Evolutionary conservation across 2,113 vertebrate species (phyloP).

Genomic region (Chionis minor): DNA sequence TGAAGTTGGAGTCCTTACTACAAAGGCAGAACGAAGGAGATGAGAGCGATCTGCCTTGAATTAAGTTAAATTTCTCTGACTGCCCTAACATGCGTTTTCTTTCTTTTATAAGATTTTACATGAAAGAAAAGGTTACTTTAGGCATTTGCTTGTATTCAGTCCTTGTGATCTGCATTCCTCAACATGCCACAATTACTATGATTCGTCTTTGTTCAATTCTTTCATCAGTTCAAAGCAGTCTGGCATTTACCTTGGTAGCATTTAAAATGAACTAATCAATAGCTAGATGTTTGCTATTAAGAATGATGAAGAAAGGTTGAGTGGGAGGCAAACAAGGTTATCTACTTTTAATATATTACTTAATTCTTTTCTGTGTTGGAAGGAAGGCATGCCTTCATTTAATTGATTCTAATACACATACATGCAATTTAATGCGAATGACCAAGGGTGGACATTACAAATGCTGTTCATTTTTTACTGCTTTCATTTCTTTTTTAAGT

Average conservation of each 20-base stretch:
- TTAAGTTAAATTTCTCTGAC: slow-evolving; percentile 14
- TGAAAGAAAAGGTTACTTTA: neutral
- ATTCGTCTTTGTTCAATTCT: slow-evolving; percentile 69
- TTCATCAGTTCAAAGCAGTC: slow-evolving; percentile 69
- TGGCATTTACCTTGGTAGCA: slow-evolving; percentile 68
- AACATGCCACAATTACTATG: neutral
- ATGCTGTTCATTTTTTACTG: neutral
- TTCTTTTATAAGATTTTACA: neutral
- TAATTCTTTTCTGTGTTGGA: neutral
- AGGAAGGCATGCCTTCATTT: neutral
- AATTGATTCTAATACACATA: neutral
- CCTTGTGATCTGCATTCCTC: slow-evolving; percentile 6
- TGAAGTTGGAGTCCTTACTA: neutral
- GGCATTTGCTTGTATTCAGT: neutral
- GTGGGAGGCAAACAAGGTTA: slow-evolving; percentile 59
- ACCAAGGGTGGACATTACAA: neutral
- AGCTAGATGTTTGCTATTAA: slow-evolving; percentile 57
- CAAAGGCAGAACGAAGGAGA: neutral
- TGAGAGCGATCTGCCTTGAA: neutral
- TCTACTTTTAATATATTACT: slow-evolving; percentile 65
- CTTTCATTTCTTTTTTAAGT: neutral
- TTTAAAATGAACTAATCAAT: slow-evolving; percentile 55
- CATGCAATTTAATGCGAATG: neutral
- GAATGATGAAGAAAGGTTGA: slow-evolving; percentile 59
- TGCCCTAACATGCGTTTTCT: neutral